phyloP scores from a whole-genome alignment of 2,113 vertebrate genomes.

The Scatophagus argus region DNA sequence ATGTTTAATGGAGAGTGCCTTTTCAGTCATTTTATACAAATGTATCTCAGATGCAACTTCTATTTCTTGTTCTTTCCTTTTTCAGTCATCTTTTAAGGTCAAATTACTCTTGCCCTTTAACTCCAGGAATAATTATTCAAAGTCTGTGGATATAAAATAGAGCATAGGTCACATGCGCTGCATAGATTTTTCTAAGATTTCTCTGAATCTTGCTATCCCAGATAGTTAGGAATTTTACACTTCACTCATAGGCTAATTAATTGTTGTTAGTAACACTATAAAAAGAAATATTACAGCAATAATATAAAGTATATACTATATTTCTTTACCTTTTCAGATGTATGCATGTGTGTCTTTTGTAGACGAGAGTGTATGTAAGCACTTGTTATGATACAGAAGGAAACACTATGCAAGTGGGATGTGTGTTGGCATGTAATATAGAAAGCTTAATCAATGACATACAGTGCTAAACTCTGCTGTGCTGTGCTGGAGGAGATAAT shows the following conservation, averaged over 20 bases:
- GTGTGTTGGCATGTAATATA: conserved; percentile 64
- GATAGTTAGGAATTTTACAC: background rate
- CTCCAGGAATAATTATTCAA: background rate
- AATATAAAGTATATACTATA: background rate
- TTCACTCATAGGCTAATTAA: background rate
- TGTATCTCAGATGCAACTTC: background rate
- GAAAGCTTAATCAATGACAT: conserved; percentile 74
- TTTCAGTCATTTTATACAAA: background rate
- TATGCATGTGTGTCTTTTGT: background rate
- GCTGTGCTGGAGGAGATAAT: conserved; percentile 75
- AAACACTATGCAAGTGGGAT: conserved; percentile 51
- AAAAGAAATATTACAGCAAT: background rate
- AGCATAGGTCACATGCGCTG: background rate
- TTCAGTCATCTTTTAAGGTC: background rate
- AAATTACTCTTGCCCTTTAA: background rate
- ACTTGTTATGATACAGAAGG: conserved; percentile 32
- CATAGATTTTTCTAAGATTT: background rate
- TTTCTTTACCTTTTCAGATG: conserved; percentile 11
- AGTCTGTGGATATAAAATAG: background rate
- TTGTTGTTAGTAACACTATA: background rate
- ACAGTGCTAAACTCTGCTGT: conserved; percentile 67
- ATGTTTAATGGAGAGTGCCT: background rate
- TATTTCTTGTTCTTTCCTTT: background rate
- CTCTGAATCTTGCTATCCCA: background rate
- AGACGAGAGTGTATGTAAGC: conserved; percentile 36